Evolutionary conservation across 37 sponge, comb jelly and placozoan species (phyloP), one percentile per base, ranked within the genome.

Genomic region (Cladorhizidae sp.): DNA sequence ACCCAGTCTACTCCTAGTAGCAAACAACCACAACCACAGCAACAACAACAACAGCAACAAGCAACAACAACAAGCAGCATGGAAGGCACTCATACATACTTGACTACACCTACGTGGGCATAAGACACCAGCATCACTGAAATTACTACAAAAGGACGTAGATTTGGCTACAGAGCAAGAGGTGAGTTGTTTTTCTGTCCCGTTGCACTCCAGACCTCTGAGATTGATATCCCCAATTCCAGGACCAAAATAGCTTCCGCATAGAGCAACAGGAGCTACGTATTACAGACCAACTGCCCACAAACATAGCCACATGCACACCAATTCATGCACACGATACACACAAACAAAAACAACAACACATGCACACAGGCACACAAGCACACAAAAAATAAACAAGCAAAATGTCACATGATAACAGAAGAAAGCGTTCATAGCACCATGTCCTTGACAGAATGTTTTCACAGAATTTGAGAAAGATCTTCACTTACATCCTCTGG

Each of bases 61-160:
- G n/a, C n/a, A n/a, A n/a, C n/a, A n/a, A n/a, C n/a, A n/a, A n/a
- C n/a, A n/a, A n/a, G n/a, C n/a, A n/a, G n/a, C n/a, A n/a, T n/a
- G n/a, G n/a, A n/a, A n/a, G n/a, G n/a, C n/a, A n/a, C n/a, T n/a
- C n/a, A n/a, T n/a, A n/a, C n/a, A n/a, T n/a, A n/a, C n/a, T n/a
- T n/a, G n/a, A n/a, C n/a, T n/a, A n/a, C 31, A 54, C 83, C 59
- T 42, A 82, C 83, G 74, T 51, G 74, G 73, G 40, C 83, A 82
- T 22, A 73, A 54, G 25, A 82, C 74, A 26, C 83, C 83, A 74
- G 33, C 83, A 74, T 82, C 83, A 20, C 17, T 2, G 29, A 35
- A 33, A 64, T 82, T 74, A 28, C 32, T 21, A n/a, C 83, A 82
- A 39, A 82, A 64, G 12, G 37, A 33, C 49, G 8, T 2, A n/a